A percentile compares a stretch with the other conserved stretches of the same genome.
Conservation (phyloP, 2,113 vertebrate species). For the Chionis minor region DNA sequence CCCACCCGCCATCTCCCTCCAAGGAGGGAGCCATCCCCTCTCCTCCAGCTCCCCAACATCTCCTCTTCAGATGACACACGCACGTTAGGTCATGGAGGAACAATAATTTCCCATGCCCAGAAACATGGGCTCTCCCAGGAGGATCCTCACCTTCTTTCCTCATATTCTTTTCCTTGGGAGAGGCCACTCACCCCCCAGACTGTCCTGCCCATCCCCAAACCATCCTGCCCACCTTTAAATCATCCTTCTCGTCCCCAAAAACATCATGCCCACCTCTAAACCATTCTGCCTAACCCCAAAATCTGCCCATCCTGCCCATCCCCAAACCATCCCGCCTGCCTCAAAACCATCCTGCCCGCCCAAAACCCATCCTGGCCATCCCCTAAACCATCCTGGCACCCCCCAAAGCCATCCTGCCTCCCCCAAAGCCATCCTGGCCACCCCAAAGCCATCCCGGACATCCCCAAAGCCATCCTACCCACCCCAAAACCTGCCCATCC, state of each 20-base stretch:
- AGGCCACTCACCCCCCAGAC: neutral
- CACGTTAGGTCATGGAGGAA: accelerated
- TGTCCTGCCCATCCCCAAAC: neutral
- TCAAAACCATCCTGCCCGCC: neutral
- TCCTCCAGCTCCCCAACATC: neutral
- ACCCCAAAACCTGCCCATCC: too few relatives aligned
- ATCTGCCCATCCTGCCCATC: too few relatives aligned
- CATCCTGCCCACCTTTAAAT: neutral
- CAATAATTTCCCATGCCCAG: neutral
- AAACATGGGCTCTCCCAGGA: neutral
- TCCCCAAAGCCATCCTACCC: too few relatives aligned
- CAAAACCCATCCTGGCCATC: too few relatives aligned
- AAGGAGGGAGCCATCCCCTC: neutral
- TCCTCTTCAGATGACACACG: accelerated
- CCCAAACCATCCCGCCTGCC: too few relatives aligned
- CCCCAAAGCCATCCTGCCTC: too few relatives aligned
- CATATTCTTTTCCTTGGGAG: neutral
- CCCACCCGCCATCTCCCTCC: neutral
- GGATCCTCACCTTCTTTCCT: neutral
- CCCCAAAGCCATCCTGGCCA: too few relatives aligned
- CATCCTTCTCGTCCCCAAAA: neutral
- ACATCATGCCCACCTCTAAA: too few relatives aligned
- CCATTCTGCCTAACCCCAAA: too few relatives aligned
- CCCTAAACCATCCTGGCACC: neutral
- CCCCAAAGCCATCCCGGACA: too few relatives aligned